These are phyloP conservation scores for Pangasius djambal DNA, from an alignment of 2,797 vertebrate genomes.

Conservation along the genomic window DNA sequence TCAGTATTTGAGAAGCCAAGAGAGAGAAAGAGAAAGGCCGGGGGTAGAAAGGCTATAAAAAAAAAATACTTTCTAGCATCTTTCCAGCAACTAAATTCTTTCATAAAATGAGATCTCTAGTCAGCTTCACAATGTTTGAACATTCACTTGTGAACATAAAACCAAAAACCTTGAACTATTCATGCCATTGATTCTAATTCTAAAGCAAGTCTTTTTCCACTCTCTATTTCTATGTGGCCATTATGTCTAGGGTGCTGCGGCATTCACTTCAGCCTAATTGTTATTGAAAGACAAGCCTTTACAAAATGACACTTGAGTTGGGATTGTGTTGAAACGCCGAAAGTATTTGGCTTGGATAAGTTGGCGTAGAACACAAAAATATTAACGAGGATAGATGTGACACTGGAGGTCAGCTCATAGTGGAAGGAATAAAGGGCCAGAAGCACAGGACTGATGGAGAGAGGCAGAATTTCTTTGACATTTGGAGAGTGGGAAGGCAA, in stretches of 20 bases:
- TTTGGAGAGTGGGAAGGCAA: conserved; percentile 37
- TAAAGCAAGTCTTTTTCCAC: not conserved
- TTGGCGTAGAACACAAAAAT: conserved; percentile 24
- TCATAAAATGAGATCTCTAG: not conserved
- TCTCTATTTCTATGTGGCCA: not conserved
- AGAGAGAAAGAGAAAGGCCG: conserved; percentile 38
- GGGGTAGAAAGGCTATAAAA: not conserved
- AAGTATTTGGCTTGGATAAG: conserved; percentile 35
- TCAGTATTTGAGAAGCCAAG: not conserved
- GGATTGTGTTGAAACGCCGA: conserved; percentile 24
- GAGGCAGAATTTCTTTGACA: conserved; percentile 42
- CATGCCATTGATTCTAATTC: not conserved
- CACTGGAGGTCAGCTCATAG: conserved; percentile 32
- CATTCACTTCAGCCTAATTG: conserved; percentile 10
- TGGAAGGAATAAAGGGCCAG: conserved; percentile 31
- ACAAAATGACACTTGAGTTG: conserved; percentile 21
- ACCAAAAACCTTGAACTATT: conserved; percentile 17
- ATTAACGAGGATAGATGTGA: conserved; percentile 44
- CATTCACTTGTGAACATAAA: conserved; percentile 1
- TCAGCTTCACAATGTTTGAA: conserved; percentile 18
- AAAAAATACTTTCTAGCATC: conserved; percentile 20
- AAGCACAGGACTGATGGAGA: conserved; percentile 42
- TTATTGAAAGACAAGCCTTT: conserved; percentile 13
- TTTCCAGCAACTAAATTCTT: not conserved
- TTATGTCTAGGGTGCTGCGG: not conserved